Evolutionary conservation across 1,140 invertebrate genomes (phyloP), one percentile per base, ranked within the genome.

Genomic region (Neuroterus valhalla): DNA sequence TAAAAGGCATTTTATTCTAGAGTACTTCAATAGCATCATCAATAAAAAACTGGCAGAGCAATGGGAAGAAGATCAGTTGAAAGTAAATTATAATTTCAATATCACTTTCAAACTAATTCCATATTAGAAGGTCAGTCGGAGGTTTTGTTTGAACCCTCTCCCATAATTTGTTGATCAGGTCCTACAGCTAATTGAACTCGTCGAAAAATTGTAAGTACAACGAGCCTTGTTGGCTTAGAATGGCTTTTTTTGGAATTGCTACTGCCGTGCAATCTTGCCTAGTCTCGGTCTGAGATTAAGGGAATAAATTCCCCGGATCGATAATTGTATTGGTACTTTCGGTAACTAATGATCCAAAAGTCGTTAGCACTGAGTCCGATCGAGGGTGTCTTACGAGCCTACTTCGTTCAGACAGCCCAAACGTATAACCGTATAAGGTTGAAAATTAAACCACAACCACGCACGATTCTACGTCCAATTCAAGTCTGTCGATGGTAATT

Each of bases 241-340:
- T 62, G 21, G 55, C 55, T 62, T 62, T 62, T 62, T 62, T 62
- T 23, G 26, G 55, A 8, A 62, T 62, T 62, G 55, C 23, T 26
- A 11, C 21, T 23, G 23, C 23, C 31, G 23, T 10, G 78, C 78
- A 82, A 82, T 82, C 76, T 78, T 75, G 72, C 76, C 19, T 77
- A 74, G 78, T 81, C 74, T 72, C 69, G 71, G 75, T 79, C 84
- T 76, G 77, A 88, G 86, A 90, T 90, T 90, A 86, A 86, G 79
- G 82, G 86, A 89, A 90, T 90, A 90, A 90, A 89, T 89, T 87
- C 88, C 79, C 74, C 66, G 46, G 75, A 67, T 83, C 87, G 85
- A 89, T 90, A 89, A 90, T 89, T 89, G 89, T 89, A 89, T 89
- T 86, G 88, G 89, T 89, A 89, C 85, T 90, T 89, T 86, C 88